Percentiles rank a stretch among this genome's conserved stretches.
Evolutionary conservation across 2,113 vertebrate species (phyloP).

Genomic region (Xyrauchen texanus): DNA sequence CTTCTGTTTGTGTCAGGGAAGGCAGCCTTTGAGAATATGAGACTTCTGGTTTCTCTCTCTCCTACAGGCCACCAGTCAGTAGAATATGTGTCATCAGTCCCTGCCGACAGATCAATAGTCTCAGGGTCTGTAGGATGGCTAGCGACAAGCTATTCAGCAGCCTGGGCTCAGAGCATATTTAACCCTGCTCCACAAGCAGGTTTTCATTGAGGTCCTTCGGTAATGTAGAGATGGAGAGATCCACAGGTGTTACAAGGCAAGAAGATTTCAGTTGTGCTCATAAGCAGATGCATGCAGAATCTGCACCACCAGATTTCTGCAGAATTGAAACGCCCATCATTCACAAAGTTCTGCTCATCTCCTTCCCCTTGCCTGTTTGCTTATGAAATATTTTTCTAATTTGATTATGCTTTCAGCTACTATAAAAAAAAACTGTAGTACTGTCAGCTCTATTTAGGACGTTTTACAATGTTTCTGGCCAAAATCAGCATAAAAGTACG

Average conservation of each 20-base stretch:
- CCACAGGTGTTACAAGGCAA: background rate
- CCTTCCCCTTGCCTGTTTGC: no score
- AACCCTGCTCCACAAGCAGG: constrained; percentile 59
- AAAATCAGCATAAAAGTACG: no score
- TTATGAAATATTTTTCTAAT: no score
- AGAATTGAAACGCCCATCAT: no score
- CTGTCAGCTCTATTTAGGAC: no score
- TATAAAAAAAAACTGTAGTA: no score
- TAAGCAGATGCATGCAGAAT: no score
- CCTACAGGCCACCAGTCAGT: constrained; percentile 20
- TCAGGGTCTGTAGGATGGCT: constrained; percentile 45
- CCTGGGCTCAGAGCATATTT: constrained; percentile 64
- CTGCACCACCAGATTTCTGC: no score
- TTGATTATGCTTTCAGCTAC: no score
- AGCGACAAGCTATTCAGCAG: constrained; percentile 63
- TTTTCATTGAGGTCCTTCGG: constrained; percentile 64
- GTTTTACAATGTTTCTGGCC: no score
- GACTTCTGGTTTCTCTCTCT: background rate
- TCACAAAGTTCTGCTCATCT: no score
- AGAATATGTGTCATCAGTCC: constrained; percentile 62
- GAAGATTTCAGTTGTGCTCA: background rate
- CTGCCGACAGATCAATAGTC: constrained; percentile 59
- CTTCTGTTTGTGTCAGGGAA: no score
- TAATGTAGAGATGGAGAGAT: constrained; percentile 30
- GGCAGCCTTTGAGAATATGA: background rate